Evolutionary conservation across 2,888 invertebrate species (phyloP).

Genomic region (Aleiodes alternator): DNA sequence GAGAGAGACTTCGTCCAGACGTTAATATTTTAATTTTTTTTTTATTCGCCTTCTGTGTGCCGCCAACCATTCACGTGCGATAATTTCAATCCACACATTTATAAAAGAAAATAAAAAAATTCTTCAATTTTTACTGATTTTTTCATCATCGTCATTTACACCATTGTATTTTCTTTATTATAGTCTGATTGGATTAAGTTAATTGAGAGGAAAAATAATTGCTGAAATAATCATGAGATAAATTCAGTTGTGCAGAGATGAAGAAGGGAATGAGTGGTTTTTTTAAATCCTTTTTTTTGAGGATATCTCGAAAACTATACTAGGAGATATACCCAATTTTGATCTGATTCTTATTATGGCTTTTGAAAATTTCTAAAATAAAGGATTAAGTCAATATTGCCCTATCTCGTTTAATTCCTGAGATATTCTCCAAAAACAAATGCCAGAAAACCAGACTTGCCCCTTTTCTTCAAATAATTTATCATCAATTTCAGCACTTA

Average conservation of each 20-base stretch:
- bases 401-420: no score
- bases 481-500: neutral
- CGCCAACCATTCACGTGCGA: conserved; percentile 67
- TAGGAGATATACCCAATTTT: no score
- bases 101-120: conserved; percentile 35
- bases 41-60: conserved; percentile 58
- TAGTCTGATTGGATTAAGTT: neutral
- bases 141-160: conserved; percentile 35
- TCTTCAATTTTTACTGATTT: conserved; percentile 21
- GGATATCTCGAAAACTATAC: no score
- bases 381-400: no score
- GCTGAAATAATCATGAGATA: neutral
- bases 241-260: neutral
- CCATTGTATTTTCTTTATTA: conserved; percentile 7
- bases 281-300: no score
- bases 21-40: conserved; percentile 25
- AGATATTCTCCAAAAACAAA: no score
- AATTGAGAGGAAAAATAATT: conserved; percentile 17
- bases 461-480: no score
- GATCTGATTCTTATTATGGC: no score
- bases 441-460: no score
- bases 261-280: neutral
- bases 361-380: no score
- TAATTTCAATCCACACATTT: conserved; percentile 52
- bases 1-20: conserved; percentile 43